Evolutionary conservation across 2,888 invertebrate species (phyloP), one percentile per base, ranked within the genome.

Genomic region (Pyrocoelia pectoralis): DNA sequence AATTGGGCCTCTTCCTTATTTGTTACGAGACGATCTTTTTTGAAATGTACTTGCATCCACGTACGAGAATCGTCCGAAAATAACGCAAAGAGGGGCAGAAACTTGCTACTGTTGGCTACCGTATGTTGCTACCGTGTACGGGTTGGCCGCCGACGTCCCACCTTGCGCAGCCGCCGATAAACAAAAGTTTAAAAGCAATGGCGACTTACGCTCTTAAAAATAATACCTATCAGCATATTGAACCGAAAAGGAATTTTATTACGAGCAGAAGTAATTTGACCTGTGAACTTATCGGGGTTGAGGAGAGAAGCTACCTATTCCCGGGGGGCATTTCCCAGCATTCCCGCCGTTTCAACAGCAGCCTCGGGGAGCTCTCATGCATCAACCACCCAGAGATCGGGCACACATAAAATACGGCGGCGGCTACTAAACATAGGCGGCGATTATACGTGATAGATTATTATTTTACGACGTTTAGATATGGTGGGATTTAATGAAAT

Each of bases 241-340:
- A 24, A 53, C 33, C 41, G 24, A 24, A 24, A 46, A 53, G 55
- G 18, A 52, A 53, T 59, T 64, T 59, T 56, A 59, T 59, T 65
- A 65, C 62, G 67, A 62, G 62, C 66, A 61, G 68, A 68, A 68
- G 69, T 69, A 66, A 68, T 72, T 64, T 70, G 68, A 72, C 72
- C 72, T 68, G 65, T 66, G 69, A 66, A 62, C 65, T 59, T 61
- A 56, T 64, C 62, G 65, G 68, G 71, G 69, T 64, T 61, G 61
- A 61, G 63, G 66, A 69, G 68, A 61, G 65, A 68, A 48, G 73
- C 73, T 73, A 73, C 73, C 69, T 70, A 72, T 68, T 71, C 73
- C 73, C 70, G 46, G 65, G 70, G 70, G 72, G 73, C 72, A 70
- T 70, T 73, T 72, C 73, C 72, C 73, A 73, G 72, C 72, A 70